Percentiles rank a stretch among this genome's conserved stretches.
These are phyloP conservation scores for Tricholauxania praeusta DNA, from an alignment of 2,888 invertebrate species.

Conservation along the genomic window DNA sequence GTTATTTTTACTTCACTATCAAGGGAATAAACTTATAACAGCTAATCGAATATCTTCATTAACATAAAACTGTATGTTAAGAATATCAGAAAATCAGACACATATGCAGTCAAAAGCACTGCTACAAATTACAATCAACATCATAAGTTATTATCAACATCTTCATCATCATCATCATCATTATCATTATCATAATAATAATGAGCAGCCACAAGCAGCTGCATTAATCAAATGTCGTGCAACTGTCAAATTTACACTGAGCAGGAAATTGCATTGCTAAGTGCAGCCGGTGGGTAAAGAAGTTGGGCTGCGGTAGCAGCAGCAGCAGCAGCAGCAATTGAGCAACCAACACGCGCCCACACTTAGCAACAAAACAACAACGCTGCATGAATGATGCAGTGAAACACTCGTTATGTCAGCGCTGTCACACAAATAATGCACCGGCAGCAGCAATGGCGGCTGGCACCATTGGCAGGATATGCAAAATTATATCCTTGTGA, in stretches of 20 bases:
- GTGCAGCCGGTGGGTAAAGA: slow-evolving; percentile 14
- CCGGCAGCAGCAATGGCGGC: background rate
- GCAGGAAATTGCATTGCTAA: slow-evolving; percentile 34
- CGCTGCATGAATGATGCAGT: background rate
- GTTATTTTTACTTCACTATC: too few species aligned
- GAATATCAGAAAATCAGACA: too few species aligned
- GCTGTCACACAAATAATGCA: background rate
- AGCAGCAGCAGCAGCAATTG: background rate
- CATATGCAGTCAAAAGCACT: too few species aligned
- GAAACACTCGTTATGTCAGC: background rate
- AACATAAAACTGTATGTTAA: too few species aligned
- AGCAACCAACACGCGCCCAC: too few species aligned
- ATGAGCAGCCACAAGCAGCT: background rate
- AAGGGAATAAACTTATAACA: too few species aligned
- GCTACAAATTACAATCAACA: too few species aligned
- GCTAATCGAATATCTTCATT: too few species aligned
- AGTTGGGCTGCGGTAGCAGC: background rate
- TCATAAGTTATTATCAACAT: too few species aligned
- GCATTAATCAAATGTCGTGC: slow-evolving; percentile 35
- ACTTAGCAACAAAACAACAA: background rate
- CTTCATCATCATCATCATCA: background rate
- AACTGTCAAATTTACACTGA: slow-evolving; percentile 32
- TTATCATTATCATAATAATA: background rate
- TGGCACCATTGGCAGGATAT: slow-evolving; percentile 23
- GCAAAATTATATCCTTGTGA: slow-evolving; percentile 23